These are phyloP conservation scores for Otis tarda DNA, from an alignment of 2,113 vertebrate genomes.

Conservation along the genomic window DNA sequence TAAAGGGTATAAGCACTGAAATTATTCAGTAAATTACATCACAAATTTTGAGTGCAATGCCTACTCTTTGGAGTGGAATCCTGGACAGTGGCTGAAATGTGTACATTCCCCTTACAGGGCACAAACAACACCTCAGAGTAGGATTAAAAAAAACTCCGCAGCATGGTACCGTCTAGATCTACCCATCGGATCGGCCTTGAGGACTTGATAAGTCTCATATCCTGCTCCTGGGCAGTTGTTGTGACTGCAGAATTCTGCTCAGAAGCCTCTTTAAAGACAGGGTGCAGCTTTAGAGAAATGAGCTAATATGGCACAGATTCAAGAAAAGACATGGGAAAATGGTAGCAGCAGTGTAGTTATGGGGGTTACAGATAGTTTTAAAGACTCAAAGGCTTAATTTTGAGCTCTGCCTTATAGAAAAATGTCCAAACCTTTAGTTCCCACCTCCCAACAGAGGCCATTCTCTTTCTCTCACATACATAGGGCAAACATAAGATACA, in stretches of 20 bases:
- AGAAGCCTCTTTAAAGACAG: background rate
- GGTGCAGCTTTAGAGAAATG: background rate
- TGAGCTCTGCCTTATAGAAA: background rate
- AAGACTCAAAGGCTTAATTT: background rate
- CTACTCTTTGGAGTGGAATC: background rate
- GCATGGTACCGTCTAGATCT: background rate
- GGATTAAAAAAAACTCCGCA: background rate
- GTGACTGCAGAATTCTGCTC: background rate
- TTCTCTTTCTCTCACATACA: background rate
- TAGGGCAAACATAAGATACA: background rate
- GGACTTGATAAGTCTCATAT: background rate
- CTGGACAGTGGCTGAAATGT: background rate
- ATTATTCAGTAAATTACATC: background rate
- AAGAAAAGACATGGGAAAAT: background rate
- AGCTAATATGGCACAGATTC: background rate
- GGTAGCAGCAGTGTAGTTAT: background rate
- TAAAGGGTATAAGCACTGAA: background rate
- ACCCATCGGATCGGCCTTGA: background rate
- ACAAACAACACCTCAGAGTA: background rate
- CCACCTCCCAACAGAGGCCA: background rate
- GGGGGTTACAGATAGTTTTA: background rate
- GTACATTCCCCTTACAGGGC: background rate
- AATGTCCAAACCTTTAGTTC: background rate
- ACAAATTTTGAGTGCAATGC: background rate
- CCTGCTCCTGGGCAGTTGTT: background rate